Base-by-base conservation (phyloP, 35 echinoderm and acorn worm genomes). In the Diadema setosum region DNA sequence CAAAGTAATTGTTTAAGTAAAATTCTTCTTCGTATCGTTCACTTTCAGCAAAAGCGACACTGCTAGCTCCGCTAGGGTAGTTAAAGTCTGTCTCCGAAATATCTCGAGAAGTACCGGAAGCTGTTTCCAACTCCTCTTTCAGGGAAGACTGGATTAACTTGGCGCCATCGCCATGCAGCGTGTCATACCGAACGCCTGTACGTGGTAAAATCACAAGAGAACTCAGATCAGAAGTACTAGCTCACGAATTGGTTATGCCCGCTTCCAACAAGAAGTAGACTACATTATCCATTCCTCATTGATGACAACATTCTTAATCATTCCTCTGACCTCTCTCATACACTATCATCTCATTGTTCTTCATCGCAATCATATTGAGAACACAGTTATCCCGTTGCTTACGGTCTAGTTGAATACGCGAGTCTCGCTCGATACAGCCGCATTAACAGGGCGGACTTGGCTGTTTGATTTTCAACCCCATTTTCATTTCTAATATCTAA, bases 1-100 rank as follows among this genome's bases (percentile, higher is more conserved):
- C 83, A 85, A 39, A 85, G 34, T 39, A 85, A 33, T 64, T 85
- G 11, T 85, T 36, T 23, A 42, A 39, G 26, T 58, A 85, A 67
- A 65, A 85, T 52, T 64, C 21, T 35, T 5, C 0, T 36, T 61
- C 57, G 37, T 85, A 85, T 59, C 83, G 34, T 85, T 55, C 56
- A 59, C 5, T 59, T 59, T 59, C 56, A 1, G 1, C 0, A 26
- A 26, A 59, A 59, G 56, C 56, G 29, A 59, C 29, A 59, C 56
- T 59, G 16, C 5, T 23, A 26, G 56, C 56, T 59, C 29, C 56
- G 56, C 56, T 59, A 5, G 6, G 20, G 56, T 14, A 59, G 1
- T 15, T 23, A 18, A 0, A 2, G 18, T 59, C 5, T 59, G 56
- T 59, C 56, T 59, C 56, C 14, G 3, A 18, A 8, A 23, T 59